phyloP scores from a whole-genome alignment of 2,113 vertebrate genomes.

The Nipponia nippon region DNA sequence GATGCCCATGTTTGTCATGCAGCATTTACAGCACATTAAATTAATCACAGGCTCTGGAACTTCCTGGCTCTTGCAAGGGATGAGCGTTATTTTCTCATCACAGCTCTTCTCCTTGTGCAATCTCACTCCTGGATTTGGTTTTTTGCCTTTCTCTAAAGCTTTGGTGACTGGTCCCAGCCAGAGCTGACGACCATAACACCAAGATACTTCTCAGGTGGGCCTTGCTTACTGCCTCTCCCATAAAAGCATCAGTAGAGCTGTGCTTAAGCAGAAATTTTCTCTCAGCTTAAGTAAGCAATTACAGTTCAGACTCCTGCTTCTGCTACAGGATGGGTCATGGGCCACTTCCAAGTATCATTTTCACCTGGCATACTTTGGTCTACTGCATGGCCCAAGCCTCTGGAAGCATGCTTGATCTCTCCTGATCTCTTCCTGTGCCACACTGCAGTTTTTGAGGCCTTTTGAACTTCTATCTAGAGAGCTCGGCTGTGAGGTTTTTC shows the following conservation, averaged over 20 bases:
- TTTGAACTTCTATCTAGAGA: not conserved
- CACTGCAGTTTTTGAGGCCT: not conserved
- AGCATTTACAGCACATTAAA: constrained; percentile 43
- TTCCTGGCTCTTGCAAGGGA: constrained; percentile 20
- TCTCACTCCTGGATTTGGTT: not conserved
- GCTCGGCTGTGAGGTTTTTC: not conserved
- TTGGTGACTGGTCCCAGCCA: not conserved
- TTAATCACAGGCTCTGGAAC: constrained; percentile 54
- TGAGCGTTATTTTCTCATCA: constrained; percentile 19
- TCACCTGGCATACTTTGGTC: not conserved
- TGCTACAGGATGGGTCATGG: not conserved
- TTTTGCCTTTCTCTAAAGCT: not conserved
- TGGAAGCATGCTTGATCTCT: not conserved
- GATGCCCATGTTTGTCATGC: constrained; percentile 30
- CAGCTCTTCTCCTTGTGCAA: constrained; percentile 17
- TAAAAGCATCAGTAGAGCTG: not conserved
- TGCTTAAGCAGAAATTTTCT: not conserved
- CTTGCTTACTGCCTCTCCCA: not conserved
- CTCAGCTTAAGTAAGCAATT: not conserved
- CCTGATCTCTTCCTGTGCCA: not conserved
- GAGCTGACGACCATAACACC: not conserved
- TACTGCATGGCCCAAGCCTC: not conserved
- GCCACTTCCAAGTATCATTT: not conserved
- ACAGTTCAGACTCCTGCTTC: not conserved
- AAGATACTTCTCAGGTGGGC: not conserved